Evolutionary conservation across 2,797 vertebrate species (phyloP).

Genomic region (Oceanodroma leucorhoa): DNA sequence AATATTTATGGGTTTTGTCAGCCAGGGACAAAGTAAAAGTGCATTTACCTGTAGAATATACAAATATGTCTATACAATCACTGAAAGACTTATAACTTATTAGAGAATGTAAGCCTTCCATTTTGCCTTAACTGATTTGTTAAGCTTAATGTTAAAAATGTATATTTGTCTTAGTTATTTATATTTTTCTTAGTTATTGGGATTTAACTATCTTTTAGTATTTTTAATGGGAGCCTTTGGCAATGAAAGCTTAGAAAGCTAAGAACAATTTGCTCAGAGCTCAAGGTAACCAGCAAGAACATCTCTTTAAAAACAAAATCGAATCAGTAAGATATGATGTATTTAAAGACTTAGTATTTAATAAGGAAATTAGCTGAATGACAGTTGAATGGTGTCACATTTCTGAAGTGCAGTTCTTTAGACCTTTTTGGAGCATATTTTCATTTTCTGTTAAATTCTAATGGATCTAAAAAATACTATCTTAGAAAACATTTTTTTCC

Average conservation of each 20-base stretch:
- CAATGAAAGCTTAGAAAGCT: neutral
- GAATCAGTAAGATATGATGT: neutral
- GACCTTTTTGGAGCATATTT: neutral
- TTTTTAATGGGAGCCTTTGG: neutral
- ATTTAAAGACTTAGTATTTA: neutral
- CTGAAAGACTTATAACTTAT: neutral
- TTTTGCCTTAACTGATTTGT: neutral
- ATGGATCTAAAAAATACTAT: neutral
- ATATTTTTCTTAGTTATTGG: neutral
- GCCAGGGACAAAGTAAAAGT: neutral
- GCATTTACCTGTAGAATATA: neutral
- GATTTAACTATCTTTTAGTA: neutral
- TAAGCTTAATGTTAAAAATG: neutral
- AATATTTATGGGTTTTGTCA: neutral
- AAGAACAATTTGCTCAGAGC: neutral
- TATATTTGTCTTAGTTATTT: neutral
- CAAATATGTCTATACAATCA: neutral
- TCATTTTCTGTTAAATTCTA: neutral
- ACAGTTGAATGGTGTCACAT: neutral
- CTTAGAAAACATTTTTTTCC: neutral
- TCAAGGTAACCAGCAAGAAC: neutral
- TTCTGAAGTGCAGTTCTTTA: neutral
- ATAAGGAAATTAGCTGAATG: neutral
- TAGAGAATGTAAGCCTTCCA: neutral
- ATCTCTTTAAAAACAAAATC: neutral